Evolutionary conservation across 1,140 invertebrate genomes (phyloP), one percentile per base, ranked within the genome.

Genomic region (Drosophila pallidifrons): DNA sequence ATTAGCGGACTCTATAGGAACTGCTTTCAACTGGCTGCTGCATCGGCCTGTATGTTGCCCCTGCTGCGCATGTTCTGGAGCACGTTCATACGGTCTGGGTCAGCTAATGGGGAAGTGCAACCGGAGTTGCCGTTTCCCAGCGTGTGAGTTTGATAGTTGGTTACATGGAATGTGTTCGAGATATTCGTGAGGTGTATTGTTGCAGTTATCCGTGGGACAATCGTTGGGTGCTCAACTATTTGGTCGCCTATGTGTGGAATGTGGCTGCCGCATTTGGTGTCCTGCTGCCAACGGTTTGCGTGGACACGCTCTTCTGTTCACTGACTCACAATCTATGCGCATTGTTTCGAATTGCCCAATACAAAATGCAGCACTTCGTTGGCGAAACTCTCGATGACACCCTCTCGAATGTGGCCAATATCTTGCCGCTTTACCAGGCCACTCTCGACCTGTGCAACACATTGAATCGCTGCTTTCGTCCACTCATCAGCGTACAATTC

Each of bases 151-250:
- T n/a, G 16, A 41, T 59, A 38, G 43, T 11, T 68, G n/a, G 32
- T 10, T 11, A 0, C 20, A 25, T 32, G 13, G 15, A 32, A 30
- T 38, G 5, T 32, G 32, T 8, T 32, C 2, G 10, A 38, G 35
- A 38, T 8, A 32, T 51, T 3, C 1, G 25, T 55, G 20, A 35
- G n/a, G 4, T 13, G 4, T 6, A 25, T 25, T 25, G 8, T 66
- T 59, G 5, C 65, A 88, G 79, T 8, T 88, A 77, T 69, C 73
- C 80, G 2, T 77, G 83, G 80, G 43, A 75, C 15, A 88, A 75
- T 73, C 13, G 13, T 0, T 6, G 13, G 1, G 4, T 43, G 0
- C 1, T 45, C 32, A 78, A 66, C 60, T 88, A 82, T 58, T 47
- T 77, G 6, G 0, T 60, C 2, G 20, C 82, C n/a, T 82, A 88